Evolutionary conservation across 2,888 invertebrate genomes (phyloP).

Genomic region (Crepidodera aurea): DNA sequence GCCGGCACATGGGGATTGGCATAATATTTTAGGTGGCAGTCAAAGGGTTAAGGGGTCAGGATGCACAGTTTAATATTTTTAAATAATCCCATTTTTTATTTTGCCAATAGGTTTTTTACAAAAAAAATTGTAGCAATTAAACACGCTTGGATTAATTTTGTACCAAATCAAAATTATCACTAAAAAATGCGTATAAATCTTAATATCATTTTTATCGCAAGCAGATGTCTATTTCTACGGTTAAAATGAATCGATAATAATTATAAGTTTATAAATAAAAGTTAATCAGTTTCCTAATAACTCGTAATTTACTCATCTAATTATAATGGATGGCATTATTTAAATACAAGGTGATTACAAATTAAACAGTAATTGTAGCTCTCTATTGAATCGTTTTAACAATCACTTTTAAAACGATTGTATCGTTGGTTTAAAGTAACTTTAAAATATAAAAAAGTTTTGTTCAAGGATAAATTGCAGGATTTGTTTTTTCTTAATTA

Average conservation of each 20-base stretch:
- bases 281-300: constrained; percentile 8
- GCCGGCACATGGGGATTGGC: too few species aligned
- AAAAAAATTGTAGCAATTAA: too few species aligned
- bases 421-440: not conserved
- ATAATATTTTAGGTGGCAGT: too few species aligned
- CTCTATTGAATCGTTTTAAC: not conserved
- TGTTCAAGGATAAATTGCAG: not conserved
- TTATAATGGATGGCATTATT: not conserved
- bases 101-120: too few species aligned
- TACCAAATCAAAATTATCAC: too few species aligned
- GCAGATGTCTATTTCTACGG: not conserved
- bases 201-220: too few species aligned
- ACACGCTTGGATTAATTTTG: too few species aligned
- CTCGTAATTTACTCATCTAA: constrained; percentile 3
- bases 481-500: too few species aligned
- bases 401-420: constrained; percentile 2
- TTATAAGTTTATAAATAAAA: constrained; percentile 6
- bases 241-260: not conserved
- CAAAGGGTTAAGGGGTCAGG: too few species aligned
- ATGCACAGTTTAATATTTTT: too few species aligned
- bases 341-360: constrained; percentile 5
- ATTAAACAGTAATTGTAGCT: not conserved
- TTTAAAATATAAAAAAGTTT: not conserved
- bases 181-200: too few species aligned
- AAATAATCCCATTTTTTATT: too few species aligned